Conservation (phyloP, 2,113 vertebrate species). For the Echinops telfairi region DNA sequence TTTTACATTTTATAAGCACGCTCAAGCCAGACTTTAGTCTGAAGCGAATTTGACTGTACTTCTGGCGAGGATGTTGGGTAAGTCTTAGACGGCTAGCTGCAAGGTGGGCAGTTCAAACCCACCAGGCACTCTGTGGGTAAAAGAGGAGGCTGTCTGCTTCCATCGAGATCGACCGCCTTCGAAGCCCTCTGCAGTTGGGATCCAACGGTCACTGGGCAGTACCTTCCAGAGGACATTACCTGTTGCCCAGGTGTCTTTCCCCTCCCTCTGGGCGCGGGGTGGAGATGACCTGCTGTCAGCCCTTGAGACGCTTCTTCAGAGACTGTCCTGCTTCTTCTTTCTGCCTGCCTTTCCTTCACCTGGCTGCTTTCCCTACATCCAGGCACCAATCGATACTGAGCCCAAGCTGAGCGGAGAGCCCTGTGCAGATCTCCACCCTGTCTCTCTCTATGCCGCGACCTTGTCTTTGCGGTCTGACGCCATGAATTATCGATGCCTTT, state of each 20-base stretch:
- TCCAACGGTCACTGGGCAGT: neutral
- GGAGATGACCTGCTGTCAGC: neutral
- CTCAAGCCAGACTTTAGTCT: neutral
- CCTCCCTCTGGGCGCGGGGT: too few species aligned
- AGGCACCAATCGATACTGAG: rapidly evolving
- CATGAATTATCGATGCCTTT: rapidly evolving
- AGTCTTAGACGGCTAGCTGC: too few species aligned
- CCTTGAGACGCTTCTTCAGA: too few species aligned
- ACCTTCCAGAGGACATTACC: neutral
- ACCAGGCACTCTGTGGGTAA: too few species aligned
- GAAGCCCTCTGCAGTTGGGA: too few species aligned
- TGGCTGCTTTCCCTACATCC: too few species aligned
- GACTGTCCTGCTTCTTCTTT: neutral
- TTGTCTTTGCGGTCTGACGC: neutral
- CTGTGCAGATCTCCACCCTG: neutral
- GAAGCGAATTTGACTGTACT: neutral
- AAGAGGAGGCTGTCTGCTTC: too few species aligned
- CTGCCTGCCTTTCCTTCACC: neutral
- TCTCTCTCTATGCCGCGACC: rapidly evolving
- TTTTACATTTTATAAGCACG: neutral
- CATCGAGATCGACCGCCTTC: too few species aligned
- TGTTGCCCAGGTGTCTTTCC: neutral
- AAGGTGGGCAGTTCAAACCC: too few species aligned
- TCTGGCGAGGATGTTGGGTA: too few species aligned
- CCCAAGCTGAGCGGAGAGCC: neutral